Percentiles rank a stretch among this genome's conserved stretches.
Conservation (phyloP, 2,113 vertebrate genomes). For the Anguilla rostrata region DNA sequence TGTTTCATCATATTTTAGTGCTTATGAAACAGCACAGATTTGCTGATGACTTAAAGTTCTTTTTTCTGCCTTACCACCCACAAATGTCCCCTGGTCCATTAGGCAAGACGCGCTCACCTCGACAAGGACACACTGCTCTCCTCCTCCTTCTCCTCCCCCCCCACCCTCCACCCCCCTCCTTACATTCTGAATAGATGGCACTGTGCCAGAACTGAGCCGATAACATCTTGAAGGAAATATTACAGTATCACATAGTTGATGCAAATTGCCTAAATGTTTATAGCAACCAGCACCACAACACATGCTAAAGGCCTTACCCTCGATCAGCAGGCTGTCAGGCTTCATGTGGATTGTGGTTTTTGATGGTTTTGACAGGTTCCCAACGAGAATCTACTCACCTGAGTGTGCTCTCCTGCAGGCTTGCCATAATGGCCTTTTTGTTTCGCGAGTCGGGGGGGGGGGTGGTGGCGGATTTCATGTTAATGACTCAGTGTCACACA, state of each 20-base stretch:
- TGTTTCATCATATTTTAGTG: slow-evolving; percentile 73
- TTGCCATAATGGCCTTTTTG: slow-evolving; percentile 49
- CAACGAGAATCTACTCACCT: slow-evolving; percentile 52
- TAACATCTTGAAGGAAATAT: slow-evolving; percentile 92
- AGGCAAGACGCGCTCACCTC: slow-evolving; percentile 57
- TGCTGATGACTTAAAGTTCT: slow-evolving; percentile 57
- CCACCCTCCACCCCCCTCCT: slow-evolving; percentile 5
- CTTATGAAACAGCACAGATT: slow-evolving; percentile 66
- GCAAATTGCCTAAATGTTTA: slow-evolving; percentile 87
- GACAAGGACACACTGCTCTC: slow-evolving; percentile 45
- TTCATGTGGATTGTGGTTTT: slow-evolving; percentile 56
- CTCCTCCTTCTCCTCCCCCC: slow-evolving; percentile 21
- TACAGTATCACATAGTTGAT: slow-evolving; percentile 84
- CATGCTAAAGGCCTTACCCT: slow-evolving; percentile 62
- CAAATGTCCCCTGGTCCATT: slow-evolving; percentile 55
- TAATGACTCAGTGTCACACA: neutral
- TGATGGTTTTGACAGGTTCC: slow-evolving; percentile 67
- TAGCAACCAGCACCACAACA: slow-evolving; percentile 97
- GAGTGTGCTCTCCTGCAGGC: slow-evolving; percentile 19
- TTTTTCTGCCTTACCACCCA: slow-evolving; percentile 58
- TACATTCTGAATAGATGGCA: slow-evolving; percentile 63
- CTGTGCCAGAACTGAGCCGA: slow-evolving; percentile 73
- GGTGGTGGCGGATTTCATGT: neutral
- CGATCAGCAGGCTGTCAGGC: slow-evolving; percentile 52
- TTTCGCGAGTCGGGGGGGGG: slow-evolving; percentile 31